A percentile compares a stretch with the other conserved stretches of the same genome.
Conservation (phyloP, 2,113 vertebrate genomes). For the Calyptomena viridis region DNA sequence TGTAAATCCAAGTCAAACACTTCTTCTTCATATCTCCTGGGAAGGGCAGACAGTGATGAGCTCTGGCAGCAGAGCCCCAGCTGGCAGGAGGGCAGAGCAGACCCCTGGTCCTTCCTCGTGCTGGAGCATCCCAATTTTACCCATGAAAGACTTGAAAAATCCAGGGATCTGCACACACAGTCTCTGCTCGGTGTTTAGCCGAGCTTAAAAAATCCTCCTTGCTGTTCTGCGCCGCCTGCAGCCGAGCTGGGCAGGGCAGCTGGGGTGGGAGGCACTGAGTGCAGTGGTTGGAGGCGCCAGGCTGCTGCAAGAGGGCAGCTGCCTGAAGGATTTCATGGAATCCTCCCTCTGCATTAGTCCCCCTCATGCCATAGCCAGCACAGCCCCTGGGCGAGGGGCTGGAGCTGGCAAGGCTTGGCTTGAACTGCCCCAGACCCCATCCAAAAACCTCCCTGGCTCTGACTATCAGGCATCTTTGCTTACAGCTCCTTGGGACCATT, state of each 20-base stretch:
- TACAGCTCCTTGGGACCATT: background rate
- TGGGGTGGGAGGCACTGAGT: accelerated
- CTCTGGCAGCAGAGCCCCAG: background rate
- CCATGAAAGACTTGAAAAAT: background rate
- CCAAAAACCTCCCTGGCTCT: accelerated
- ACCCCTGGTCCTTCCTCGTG: background rate
- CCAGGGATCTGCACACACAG: accelerated
- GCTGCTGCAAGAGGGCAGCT: background rate
- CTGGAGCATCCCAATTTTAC: accelerated
- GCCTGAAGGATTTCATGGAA: background rate
- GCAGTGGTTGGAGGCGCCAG: background rate
- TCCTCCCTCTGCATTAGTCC: accelerated
- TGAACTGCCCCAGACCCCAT: background rate
- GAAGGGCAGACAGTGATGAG: background rate
- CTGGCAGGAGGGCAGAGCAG: background rate
- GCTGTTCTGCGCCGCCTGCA: background rate
- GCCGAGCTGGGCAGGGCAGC: accelerated
- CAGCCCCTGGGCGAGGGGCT: accelerated
- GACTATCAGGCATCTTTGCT: background rate
- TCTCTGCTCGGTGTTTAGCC: background rate
- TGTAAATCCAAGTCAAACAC: background rate
- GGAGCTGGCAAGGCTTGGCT: background rate
- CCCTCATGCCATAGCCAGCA: background rate
- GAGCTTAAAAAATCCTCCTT: background rate
- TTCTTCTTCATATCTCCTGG: background rate